Conservation (phyloP, 2,797 vertebrate genomes). For the Lacerta bilineata region DNA sequence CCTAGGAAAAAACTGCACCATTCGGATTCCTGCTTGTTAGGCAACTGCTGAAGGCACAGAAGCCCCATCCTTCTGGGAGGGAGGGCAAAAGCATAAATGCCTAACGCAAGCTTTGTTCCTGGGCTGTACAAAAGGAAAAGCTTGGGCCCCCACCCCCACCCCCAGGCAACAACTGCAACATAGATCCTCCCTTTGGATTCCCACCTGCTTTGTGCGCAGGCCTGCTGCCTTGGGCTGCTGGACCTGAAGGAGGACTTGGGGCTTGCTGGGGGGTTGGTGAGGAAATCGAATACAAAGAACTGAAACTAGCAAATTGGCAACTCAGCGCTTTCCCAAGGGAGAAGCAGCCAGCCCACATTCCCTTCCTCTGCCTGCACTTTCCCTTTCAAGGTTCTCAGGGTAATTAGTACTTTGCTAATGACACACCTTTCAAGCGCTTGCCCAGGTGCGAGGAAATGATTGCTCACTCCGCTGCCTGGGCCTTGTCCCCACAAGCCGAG, state of each 20-base stretch:
- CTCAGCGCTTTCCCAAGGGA: conserved; percentile 23
- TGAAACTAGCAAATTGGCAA: conserved; percentile 25
- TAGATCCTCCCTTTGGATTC: neutral
- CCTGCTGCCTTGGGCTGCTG: neutral
- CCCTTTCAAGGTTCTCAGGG: conserved; percentile 35
- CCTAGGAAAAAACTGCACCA: too few species aligned
- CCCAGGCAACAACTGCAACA: neutral
- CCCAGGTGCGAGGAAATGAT: conserved; percentile 39
- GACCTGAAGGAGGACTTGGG: neutral
- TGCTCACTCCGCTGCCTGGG: conserved; percentile 14
- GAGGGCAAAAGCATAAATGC: neutral
- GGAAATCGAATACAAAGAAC: neutral
- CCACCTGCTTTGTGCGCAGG: neutral
- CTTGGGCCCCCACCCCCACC: too few species aligned
- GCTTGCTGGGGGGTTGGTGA: neutral
- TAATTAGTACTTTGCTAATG: conserved; percentile 31
- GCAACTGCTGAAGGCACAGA: neutral
- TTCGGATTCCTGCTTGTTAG: too few species aligned
- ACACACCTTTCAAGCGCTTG: conserved; percentile 35
- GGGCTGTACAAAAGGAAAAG: neutral
- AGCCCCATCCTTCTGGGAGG: too few species aligned
- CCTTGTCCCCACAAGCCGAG: conserved; percentile 33
- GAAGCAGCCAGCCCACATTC: conserved; percentile 37
- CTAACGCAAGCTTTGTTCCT: too few species aligned
- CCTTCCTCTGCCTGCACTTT: conserved; percentile 40